Conservation (phyloP, 2,888 invertebrate species). For the Cantharis rustica region DNA sequence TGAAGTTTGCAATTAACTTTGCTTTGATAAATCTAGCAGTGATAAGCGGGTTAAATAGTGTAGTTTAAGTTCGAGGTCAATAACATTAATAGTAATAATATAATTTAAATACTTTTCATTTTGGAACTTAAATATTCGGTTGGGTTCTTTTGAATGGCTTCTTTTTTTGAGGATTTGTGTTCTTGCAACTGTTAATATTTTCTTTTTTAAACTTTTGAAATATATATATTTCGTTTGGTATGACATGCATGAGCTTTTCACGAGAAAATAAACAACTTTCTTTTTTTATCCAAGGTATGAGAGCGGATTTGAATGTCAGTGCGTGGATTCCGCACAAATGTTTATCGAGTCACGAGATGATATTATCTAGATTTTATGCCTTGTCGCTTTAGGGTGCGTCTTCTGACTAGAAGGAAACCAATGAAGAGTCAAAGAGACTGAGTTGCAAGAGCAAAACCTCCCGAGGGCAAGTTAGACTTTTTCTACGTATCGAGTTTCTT, state of each 20-base stretch:
- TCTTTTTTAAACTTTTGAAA: not conserved
- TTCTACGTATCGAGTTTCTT: constrained; percentile 26
- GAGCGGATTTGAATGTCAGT: constrained; percentile 27
- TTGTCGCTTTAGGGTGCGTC: constrained; percentile 24
- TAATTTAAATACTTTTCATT: not conserved
- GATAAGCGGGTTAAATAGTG: not conserved
- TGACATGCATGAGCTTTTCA: constrained; percentile 12
- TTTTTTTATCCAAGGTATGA: constrained; percentile 21
- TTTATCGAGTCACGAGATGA: constrained; percentile 30
- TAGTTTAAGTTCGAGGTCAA: not conserved
- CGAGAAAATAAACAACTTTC: constrained; percentile 23
- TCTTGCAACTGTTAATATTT: not conserved
- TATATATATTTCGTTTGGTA: not conserved
- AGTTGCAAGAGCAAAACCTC: constrained; percentile 25
- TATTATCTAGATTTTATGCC: constrained; percentile 32
- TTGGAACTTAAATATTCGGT: not conserved
- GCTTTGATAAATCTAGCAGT: not conserved
- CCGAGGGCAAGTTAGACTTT: constrained; percentile 26
- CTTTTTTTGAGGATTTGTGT: not conserved
- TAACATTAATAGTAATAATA: not conserved
- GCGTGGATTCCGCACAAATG: constrained; percentile 25
- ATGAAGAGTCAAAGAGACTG: constrained; percentile 27
- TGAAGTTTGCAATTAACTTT: not conserved
- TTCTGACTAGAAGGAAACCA: constrained; percentile 21
- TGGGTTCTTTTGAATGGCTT: not conserved